Percentiles rank a stretch among this genome's conserved stretches.
Conservation (phyloP, 1,140 invertebrate species). For the Pachyrhynchus sulphureomaculatus region DNA sequence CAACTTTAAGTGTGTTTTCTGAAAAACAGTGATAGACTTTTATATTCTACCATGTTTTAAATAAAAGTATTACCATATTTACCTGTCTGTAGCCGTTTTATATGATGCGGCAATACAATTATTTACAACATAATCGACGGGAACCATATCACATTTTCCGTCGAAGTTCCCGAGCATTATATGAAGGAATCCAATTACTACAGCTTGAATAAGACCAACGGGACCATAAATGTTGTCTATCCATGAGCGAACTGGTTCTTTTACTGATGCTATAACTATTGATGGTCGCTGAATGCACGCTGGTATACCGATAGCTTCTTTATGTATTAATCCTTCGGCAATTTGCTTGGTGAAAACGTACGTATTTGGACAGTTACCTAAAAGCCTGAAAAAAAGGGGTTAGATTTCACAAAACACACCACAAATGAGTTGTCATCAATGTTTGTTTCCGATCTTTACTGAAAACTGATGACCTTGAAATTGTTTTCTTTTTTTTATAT, state of each 20-base stretch:
- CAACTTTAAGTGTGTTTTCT: too few species aligned
- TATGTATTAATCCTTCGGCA: constrained; percentile 58
- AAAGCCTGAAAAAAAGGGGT: constrained; percentile 45
- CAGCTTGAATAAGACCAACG: constrained; percentile 59
- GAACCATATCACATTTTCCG: constrained; percentile 65
- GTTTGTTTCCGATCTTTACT: too few species aligned
- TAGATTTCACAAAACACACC: too few species aligned
- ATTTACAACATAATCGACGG: constrained; percentile 72
- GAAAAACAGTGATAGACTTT: too few species aligned
- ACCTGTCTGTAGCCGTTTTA: constrained; percentile 6
- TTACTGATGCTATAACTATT: constrained; percentile 59
- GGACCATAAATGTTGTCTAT: constrained; percentile 77
- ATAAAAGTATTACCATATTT: not conserved
- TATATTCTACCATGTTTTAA: too few species aligned
- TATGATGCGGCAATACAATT: constrained; percentile 58
- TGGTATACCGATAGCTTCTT: constrained; percentile 56
- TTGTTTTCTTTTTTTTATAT: not conserved
- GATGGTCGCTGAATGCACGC: constrained; percentile 72
- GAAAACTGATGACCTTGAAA: too few species aligned
- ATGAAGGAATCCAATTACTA: constrained; percentile 64
- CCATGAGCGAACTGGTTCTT: constrained; percentile 64
- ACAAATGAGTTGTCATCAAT: too few species aligned
- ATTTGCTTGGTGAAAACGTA: constrained; percentile 67
- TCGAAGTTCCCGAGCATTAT: constrained; percentile 57
- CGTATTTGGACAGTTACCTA: constrained; percentile 63